Evolutionary conservation across 2,797 vertebrate genomes (phyloP), one percentile per base, ranked within the genome.

Genomic region (Coilia nasus): DNA sequence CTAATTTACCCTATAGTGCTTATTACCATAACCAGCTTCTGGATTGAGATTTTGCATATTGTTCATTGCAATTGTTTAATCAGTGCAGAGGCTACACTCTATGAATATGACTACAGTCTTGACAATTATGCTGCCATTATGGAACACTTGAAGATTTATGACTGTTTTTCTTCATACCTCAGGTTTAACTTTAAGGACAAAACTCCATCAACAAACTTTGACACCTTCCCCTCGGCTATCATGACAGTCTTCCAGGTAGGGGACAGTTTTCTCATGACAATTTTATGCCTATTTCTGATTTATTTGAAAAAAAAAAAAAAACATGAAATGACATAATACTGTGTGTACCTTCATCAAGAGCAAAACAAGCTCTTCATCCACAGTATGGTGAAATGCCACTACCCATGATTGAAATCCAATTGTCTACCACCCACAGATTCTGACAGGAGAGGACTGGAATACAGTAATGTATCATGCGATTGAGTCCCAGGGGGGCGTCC

Each of bases 381-480:
- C 71, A 78, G 35, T 21, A 21, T 78, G 71, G 44, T 78, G 71
- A 44, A 78, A 78, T 78, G 9, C 35, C 7, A 17, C 71, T 78
- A 21, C 56, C 56, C 12, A 7, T 19, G n/a, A 28, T 17, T 46
- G 17, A 44, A 87, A 15, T 5, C 81, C 89, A 84, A 88, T 93
- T 91, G 92, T 91, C 90, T 89, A 82, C 88, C 82, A 89, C 87
- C 92, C 90, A 64, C 92, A 99, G 98, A 98, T 99, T 92, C 94
- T 99, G 90, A 99, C 98, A 0, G 98, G 98, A 0, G 98, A 99
- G 82, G 98, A 99, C 94, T 99, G 98, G 98, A 99, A 99, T 0
- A 97, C 96, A 0, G 98, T 99, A 83, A 99, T 99, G 98, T 99
- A 99, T 89, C 97, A 98, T 0, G 98, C 97, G 59, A 99, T 99